Conservation (phyloP, 53 echinoderm and acorn worm species). For the Antedon mediterranea region DNA sequence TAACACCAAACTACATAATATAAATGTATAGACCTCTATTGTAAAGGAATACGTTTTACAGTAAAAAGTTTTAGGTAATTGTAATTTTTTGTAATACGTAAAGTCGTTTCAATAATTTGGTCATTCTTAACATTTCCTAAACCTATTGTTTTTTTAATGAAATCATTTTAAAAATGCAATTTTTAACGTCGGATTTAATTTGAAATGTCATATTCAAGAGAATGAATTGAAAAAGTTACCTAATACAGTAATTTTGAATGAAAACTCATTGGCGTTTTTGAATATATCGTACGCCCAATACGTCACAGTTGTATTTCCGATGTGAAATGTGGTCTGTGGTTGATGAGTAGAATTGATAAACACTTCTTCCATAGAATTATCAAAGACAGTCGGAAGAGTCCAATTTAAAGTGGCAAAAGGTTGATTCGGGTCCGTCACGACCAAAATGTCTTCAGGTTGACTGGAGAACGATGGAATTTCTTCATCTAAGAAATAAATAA, state of each 20-base stretch:
- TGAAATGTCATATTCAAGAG: no score
- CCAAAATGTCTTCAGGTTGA: background rate
- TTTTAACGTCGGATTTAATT: no score
- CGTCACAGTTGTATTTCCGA: background rate
- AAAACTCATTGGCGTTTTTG: background rate
- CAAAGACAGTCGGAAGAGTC: background rate
- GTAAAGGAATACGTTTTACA: no score
- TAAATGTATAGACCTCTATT: no score
- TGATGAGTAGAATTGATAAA: background rate
- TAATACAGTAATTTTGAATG: background rate
- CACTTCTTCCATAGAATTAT: background rate
- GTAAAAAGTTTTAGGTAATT: no score
- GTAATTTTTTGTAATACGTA: no score
- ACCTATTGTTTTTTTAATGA: no score
- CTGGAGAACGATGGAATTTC: background rate
- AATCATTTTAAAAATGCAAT: no score
- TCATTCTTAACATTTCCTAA: no score
- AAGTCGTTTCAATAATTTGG: no score
- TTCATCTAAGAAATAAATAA: background rate
- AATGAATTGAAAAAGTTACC: background rate
- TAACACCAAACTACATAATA: no score
- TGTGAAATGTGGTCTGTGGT: background rate
- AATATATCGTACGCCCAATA: background rate
- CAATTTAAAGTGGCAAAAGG: background rate
- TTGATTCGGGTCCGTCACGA: background rate